Conservation (phyloP, 2,888 invertebrate genomes). For the Conomelus anceps region DNA sequence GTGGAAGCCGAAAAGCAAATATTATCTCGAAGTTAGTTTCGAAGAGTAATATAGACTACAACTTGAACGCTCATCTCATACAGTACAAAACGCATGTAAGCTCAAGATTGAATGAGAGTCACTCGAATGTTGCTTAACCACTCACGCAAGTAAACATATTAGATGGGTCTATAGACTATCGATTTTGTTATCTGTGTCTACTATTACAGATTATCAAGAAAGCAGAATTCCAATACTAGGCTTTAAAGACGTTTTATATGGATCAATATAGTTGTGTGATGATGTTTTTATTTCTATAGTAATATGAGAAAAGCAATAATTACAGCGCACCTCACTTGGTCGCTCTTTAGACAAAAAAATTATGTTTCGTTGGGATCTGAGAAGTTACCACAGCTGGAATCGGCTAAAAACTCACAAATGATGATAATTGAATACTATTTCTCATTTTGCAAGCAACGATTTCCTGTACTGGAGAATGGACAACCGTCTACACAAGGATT, state of each 20-base stretch:
- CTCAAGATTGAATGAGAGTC: neutral
- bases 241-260: neutral
- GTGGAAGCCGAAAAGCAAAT: neutral
- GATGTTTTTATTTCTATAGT: neutral
- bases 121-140: neutral
- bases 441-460: too few relatives aligned
- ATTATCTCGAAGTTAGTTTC: neutral
- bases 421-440: too few relatives aligned
- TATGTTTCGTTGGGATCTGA: too few relatives aligned
- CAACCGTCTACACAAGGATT: too few relatives aligned
- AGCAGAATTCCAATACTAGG: neutral
- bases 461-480: too few relatives aligned
- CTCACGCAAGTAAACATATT: neutral
- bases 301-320: neutral
- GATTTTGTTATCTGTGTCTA: too few relatives aligned
- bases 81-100: neutral
- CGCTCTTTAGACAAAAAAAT: too few relatives aligned
- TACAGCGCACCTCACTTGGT: too few relatives aligned
- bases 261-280: neutral
- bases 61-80: neutral
- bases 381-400: too few relatives aligned
- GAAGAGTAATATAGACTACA: neutral
- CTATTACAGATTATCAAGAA: neutral
- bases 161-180: neutral
- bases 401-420: too few relatives aligned